phyloP scores from a whole-genome alignment of 2,888 invertebrate species.

The Aporophyla lueneburgensis region DNA sequence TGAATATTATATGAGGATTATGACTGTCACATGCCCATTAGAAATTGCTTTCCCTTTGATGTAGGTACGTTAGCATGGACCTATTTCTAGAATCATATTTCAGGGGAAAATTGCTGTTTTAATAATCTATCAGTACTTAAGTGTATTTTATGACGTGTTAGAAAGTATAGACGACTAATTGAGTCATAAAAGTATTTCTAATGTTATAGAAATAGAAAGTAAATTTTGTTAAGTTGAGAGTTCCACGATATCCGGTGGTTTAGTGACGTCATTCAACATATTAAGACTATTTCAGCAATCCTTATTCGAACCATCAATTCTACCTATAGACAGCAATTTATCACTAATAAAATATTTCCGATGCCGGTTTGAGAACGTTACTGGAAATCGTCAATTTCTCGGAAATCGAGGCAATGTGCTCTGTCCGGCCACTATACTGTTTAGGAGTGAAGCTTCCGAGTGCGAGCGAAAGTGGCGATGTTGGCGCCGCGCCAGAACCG shows the following conservation, averaged over 20 bases:
- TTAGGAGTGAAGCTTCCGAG: constrained; percentile 77
- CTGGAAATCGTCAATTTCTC: constrained; percentile 86
- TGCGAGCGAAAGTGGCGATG: constrained; percentile 81
- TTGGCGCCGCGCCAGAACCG: constrained; percentile 82
- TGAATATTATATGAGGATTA: constrained; percentile 56
- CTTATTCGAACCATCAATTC: constrained; percentile 49
- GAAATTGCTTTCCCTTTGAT: constrained; percentile 37
- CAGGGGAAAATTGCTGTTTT: constrained; percentile 1
- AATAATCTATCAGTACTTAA: background rate
- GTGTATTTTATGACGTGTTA: background rate
- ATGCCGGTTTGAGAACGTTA: constrained; percentile 80
- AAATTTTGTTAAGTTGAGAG: constrained; percentile 21
- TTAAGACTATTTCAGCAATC: constrained; percentile 46
- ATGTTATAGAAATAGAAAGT: constrained; percentile 20
- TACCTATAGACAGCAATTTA: constrained; percentile 75
- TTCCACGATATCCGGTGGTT: constrained; percentile 26
- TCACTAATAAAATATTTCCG: constrained; percentile 87
- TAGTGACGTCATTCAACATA: constrained; percentile 39
- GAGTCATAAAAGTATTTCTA: constrained; percentile 6
- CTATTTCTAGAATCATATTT: constrained; percentile 35
- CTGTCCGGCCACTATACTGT: constrained; percentile 77
- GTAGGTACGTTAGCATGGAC: background rate
- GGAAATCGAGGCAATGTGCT: constrained; percentile 86
- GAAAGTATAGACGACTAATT: background rate
- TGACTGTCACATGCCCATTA: constrained; percentile 44